Evolutionary conservation across 2,888 invertebrate species (phyloP), one percentile per base, ranked within the genome.

Genomic region (Brachypalpus laphriformis): DNA sequence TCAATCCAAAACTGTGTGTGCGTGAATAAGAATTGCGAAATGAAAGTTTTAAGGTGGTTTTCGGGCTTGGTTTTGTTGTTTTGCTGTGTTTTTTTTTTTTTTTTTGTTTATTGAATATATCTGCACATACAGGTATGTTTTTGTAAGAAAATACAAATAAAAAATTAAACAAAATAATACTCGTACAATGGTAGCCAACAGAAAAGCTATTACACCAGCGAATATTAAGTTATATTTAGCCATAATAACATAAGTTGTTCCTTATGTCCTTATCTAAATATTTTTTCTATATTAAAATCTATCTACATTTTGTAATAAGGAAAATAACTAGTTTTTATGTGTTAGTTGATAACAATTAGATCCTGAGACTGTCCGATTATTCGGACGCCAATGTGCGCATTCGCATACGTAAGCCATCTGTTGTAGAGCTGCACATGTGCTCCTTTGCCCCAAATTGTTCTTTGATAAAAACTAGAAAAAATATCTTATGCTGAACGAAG

Each of bases 61-160:
- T 72, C 63, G 78, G 82, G 78, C 82, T 83, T 77, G 77, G 71
- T 56, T 72, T 65, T 77, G 63, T 78, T 71, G 70, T 45, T 70
- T 71, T 78, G 63, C 63, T 71, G 77, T 76, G 71, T 71, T 82
- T 57, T 63, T 66, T 66, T 72, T 16, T 59, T 57, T 71, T 49
- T 47, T 47, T 63, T 37, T n/a, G 45, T 42, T 34, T 65, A 72
- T 37, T 68, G 66, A 66, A 63, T 75, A 75, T 77, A 77, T 34
- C 22, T 70, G 56, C 65, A 65, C 56, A 56, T 63, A 42, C 63
- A 57, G 31, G 47, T 63, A 63, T 71, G 20, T 61, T n/a, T n/a
- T 34, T 59, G 25, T 63, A 54, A 14, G 42, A 18, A 54, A 49
- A 54, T 54, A 54, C 49, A 71, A 34, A 57, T 25, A 37, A 61